Evolutionary conservation across 1,140 invertebrate species (phyloP).

Genomic region (Aphidius ervi): DNA sequence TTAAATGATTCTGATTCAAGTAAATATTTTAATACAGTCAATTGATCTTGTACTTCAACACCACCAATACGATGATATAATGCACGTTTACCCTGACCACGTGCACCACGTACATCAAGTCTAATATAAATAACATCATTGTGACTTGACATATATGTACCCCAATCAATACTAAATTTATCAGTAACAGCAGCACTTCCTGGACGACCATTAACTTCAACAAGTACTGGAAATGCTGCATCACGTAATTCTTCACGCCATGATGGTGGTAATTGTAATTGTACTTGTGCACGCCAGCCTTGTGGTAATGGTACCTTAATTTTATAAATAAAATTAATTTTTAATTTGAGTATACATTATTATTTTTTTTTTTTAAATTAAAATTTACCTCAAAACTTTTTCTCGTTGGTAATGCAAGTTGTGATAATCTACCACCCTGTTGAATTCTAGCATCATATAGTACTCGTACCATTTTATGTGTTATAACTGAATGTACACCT

Average conservation of each 20-base stretch:
- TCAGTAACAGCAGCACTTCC: conserved; percentile 84
- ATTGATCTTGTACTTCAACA: conserved; percentile 84
- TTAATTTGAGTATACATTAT: background rate
- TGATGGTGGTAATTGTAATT: conserved; percentile 74
- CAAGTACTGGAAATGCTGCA: conserved; percentile 78
- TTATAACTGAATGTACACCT: conserved; percentile 66
- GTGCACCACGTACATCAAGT: conserved; percentile 81
- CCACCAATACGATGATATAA: conserved; percentile 77
- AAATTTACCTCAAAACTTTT: conserved; percentile 63
- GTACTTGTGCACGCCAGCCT: conserved; percentile 72
- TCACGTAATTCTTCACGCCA: conserved; percentile 79
- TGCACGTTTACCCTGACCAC: conserved; percentile 73
- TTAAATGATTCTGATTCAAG: conserved; percentile 65
- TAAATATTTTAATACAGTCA: conserved; percentile 79
- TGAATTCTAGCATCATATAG: conserved; percentile 72
- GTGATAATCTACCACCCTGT: conserved; percentile 59
- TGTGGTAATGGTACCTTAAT: conserved; percentile 65
- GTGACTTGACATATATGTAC: conserved; percentile 86
- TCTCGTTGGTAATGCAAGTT: conserved; percentile 70
- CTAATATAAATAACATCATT: conserved; percentile 87
- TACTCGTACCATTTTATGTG: conserved; percentile 67
- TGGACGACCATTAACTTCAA: conserved; percentile 86
- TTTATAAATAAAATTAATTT: background rate
- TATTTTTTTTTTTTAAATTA: background rate
- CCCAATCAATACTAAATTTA: conserved; percentile 83